phyloP scores from a whole-genome alignment of 2,113 vertebrate genomes.

The Sebastes fasciatus region DNA sequence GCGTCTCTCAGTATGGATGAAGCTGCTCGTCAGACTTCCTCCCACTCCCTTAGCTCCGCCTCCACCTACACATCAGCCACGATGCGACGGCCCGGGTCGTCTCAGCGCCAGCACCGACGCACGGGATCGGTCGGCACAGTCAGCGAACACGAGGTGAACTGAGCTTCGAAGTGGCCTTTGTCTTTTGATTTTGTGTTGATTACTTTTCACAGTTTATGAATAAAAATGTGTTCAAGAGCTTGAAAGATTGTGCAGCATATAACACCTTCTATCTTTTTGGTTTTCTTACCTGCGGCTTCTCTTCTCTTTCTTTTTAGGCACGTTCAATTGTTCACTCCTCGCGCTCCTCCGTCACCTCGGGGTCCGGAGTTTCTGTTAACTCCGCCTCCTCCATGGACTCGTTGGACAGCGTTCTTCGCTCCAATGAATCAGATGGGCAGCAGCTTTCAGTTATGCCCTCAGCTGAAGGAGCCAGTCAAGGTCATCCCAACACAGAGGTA shows the following conservation, averaged over 20 bases:
- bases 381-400: constrained; percentile 91
- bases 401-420: constrained; percentile 90
- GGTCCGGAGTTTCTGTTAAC: constrained; percentile 78
- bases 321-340: constrained; percentile 92
- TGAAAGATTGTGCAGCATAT: too few species aligned
- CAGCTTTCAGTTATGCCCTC: constrained; percentile 38
- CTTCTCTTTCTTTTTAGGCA: constrained; percentile 51
- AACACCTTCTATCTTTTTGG: neutral
- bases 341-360: constrained; percentile 92
- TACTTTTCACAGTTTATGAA: neutral
- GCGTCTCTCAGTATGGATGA: constrained; percentile 99
- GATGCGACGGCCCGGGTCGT: constrained; percentile 80
- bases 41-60: constrained; percentile 75
- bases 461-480: constrained; percentile 61
- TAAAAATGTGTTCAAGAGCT: neutral
- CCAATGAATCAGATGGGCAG: constrained; percentile 87
- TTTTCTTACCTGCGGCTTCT: neutral
- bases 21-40: constrained; percentile 90
- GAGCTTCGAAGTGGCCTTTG: neutral
- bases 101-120: constrained; percentile 88
- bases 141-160: constrained; percentile 90
- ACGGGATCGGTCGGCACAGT: constrained; percentile 96
- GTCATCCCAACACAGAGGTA: constrained; percentile 91
- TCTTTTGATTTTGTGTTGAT: neutral
- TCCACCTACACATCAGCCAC: constrained; percentile 76